phyloP scores from a whole-genome alignment of 2,888 invertebrate genomes.

The Rhynchonema sp. region DNA sequence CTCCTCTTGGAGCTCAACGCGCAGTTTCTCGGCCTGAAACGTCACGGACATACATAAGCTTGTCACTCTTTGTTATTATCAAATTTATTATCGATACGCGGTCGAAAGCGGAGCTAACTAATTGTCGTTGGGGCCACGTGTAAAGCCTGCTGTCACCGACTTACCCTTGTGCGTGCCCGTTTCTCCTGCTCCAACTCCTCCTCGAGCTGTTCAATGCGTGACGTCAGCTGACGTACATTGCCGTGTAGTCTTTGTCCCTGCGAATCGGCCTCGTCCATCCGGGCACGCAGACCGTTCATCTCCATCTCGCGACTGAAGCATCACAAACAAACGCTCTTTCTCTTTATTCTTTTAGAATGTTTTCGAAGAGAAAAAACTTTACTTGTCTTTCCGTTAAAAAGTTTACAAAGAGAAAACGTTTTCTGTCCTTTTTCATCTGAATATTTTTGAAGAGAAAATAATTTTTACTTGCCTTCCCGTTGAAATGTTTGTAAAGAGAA shows the following conservation, averaged over 20 bases:
- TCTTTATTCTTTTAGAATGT: too few species aligned
- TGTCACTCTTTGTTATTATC: not conserved
- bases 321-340: constrained; percentile 40
- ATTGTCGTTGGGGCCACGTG: too few species aligned
- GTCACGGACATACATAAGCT: not conserved
- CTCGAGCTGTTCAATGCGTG: constrained; percentile 85
- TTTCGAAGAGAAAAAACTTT: not conserved
- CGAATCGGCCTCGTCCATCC: constrained; percentile 86
- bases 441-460: too few species aligned
- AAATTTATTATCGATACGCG: too few species aligned
- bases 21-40: constrained; percentile 70
- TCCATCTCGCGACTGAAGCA: constrained; percentile 52
- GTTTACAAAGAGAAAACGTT: not conserved
- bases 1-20: constrained; percentile 83
- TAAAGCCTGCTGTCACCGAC: too few species aligned
- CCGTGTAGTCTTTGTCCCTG: constrained; percentile 88
- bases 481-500: too few species aligned
- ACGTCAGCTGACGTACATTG: constrained; percentile 92
- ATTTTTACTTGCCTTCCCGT: too few species aligned
- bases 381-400: too few species aligned
- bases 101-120: too few species aligned
- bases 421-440: too few species aligned
- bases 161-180: constrained; percentile 29
- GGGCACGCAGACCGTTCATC: constrained; percentile 69
- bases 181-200: constrained; percentile 98